Percentiles rank a stretch among this genome's conserved stretches.
Conservation (phyloP, 1,140 invertebrate genomes). For the Drosophila dunni region DNA sequence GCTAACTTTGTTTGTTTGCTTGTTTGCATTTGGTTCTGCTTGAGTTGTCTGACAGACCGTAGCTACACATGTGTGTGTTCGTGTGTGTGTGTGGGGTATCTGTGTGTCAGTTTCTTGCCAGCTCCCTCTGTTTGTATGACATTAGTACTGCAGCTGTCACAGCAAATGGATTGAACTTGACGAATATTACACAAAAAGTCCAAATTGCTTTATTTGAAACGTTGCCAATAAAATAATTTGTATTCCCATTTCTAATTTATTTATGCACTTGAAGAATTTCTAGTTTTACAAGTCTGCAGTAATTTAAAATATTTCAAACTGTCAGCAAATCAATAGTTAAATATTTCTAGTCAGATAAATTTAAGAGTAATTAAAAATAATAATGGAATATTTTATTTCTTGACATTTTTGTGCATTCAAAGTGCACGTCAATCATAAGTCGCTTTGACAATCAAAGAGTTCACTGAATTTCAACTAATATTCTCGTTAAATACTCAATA, state of each 20-base stretch:
- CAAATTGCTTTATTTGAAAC: neutral
- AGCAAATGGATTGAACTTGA: constrained; percentile 35
- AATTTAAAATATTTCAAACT: neutral
- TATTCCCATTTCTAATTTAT: neutral
- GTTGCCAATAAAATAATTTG: neutral
- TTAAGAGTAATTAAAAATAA: too few species aligned
- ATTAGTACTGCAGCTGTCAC: constrained; percentile 55
- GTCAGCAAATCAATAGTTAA: neutral
- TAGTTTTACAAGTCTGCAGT: neutral
- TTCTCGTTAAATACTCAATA: too few species aligned
- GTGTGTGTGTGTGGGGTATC: constrained; percentile 5
- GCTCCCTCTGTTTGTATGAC: constrained; percentile 33
- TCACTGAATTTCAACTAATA: too few species aligned
- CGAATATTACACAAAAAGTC: constrained; percentile 23
- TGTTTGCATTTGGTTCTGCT: constrained; percentile 68
- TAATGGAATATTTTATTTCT: too few species aligned
- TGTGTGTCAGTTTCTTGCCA: constrained; percentile 7
- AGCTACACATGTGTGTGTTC: constrained; percentile 4
- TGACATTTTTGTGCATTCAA: too few species aligned
- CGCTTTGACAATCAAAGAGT: too few species aligned
- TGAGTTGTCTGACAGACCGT: constrained; percentile 42
- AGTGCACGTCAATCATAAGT: too few species aligned
- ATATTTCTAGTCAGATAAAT: neutral
- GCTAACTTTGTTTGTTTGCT: constrained; percentile 66
- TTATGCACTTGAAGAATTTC: neutral